Percentiles rank a stretch among this genome's conserved stretches.
These are phyloP conservation scores for Pimephales promelas DNA, from an alignment of 2,113 vertebrate genomes.

Conservation along the genomic window DNA sequence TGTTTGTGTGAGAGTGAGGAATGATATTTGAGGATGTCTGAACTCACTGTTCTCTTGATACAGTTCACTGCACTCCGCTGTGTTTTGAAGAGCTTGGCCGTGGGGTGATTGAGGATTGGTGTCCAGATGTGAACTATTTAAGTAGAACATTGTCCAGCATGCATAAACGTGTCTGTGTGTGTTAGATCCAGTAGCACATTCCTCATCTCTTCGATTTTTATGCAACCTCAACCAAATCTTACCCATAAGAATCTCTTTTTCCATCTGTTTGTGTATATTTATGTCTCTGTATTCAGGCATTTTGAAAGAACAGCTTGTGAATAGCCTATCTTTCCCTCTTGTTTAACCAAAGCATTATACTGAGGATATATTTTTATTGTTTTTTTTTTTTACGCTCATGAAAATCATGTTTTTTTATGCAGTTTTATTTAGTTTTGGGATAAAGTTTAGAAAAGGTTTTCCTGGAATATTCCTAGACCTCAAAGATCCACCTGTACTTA, in stretches of 20 bases:
- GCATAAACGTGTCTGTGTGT: slow-evolving; percentile 30
- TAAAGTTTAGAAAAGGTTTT: background rate
- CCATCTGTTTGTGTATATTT: slow-evolving; percentile 8
- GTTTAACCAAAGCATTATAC: background rate
- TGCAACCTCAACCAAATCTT: slow-evolving; percentile 10
- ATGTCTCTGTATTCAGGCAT: background rate
- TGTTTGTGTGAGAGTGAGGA: slow-evolving; percentile 12
- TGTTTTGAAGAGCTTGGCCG: slow-evolving; percentile 14
- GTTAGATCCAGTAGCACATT: slow-evolving; percentile 28
- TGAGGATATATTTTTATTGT: background rate
- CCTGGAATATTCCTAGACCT: background rate
- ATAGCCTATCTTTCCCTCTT: background rate
- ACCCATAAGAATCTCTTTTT: slow-evolving; percentile 12
- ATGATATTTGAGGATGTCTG: slow-evolving; percentile 40
- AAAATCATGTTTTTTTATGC: background rate
- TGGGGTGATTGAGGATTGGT: slow-evolving; percentile 37
- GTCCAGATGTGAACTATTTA: slow-evolving; percentile 48
- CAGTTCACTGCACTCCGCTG: background rate
- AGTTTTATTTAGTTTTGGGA: background rate
- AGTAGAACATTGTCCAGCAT: slow-evolving; percentile 20
- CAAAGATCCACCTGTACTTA: background rate
- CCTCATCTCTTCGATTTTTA: background rate
- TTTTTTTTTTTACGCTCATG: background rate
- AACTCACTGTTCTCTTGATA: slow-evolving; percentile 44
- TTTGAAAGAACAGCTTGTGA: background rate